Evolutionary conservation across 2,888 invertebrate genomes (phyloP).

Genomic region (Noctua janthe): DNA sequence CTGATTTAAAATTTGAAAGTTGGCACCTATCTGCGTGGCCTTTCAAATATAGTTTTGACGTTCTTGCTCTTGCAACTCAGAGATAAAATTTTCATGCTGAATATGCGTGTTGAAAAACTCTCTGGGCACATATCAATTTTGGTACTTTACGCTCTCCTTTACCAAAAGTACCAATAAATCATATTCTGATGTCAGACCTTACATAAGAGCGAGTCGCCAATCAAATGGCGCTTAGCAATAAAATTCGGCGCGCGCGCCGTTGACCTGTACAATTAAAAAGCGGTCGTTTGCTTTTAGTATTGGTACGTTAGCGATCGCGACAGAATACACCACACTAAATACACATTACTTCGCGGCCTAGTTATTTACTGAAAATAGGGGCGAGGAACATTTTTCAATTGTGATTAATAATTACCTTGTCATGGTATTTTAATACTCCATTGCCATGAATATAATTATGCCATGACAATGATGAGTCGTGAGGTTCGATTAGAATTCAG

Average conservation of each 20-base stretch:
- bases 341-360: constrained; percentile 87
- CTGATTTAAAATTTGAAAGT: neutral
- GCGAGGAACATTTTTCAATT: constrained; percentile 68
- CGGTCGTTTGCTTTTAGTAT: constrained; percentile 83
- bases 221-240: constrained; percentile 74
- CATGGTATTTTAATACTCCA: neutral
- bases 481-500: neutral
- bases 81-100: neutral
- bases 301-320: constrained; percentile 83
- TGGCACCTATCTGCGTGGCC: neutral
- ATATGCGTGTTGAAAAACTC: neutral
- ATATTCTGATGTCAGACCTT: constrained; percentile 3
- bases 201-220: constrained; percentile 53
- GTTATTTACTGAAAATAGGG: constrained; percentile 83
- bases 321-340: constrained; percentile 81
- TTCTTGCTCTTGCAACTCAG: neutral
- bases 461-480: neutral
- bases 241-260: constrained; percentile 78
- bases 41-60: neutral
- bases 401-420: neutral
- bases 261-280: constrained; percentile 88
- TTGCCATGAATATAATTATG: neutral
- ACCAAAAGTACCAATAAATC: neutral
- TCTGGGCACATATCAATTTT: neutral
- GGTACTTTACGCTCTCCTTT: neutral